Evolutionary conservation across 2,113 vertebrate genomes (phyloP).

Genomic region (Menidia beryllina): DNA sequence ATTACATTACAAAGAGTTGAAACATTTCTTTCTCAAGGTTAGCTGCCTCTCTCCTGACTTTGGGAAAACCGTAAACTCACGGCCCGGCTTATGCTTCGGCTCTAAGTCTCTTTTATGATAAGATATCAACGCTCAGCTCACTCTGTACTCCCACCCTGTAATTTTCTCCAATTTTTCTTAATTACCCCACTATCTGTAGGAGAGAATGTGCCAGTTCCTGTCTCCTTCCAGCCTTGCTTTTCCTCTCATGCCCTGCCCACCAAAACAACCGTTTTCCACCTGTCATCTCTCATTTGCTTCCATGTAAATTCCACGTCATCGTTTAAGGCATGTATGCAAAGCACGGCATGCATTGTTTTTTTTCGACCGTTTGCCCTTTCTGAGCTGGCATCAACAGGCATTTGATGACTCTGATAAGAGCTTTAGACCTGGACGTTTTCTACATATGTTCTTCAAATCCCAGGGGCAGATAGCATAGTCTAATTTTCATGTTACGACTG

Average conservation of each 20-base stretch:
- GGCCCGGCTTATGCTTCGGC: neutral
- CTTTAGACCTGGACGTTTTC: too few relatives aligned
- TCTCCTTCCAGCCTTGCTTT: neutral
- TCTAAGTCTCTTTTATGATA: constrained; percentile 49
- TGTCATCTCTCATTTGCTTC: constrained; percentile 46
- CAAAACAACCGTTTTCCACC: neutral
- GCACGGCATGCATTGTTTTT: neutral
- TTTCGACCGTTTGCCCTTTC: neutral
- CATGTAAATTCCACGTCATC: constrained; percentile 49
- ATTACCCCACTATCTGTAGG: constrained; percentile 60
- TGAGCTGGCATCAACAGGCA: neutral
- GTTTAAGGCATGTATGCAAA: constrained; percentile 49
- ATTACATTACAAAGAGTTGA: neutral
- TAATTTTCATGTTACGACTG: too few relatives aligned
- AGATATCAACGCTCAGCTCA: constrained; percentile 54
- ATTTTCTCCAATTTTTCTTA: constrained; percentile 75
- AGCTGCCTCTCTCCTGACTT: neutral
- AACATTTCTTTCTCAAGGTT: neutral
- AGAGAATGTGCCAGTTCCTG: constrained; percentile 66
- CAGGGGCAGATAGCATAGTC: too few relatives aligned
- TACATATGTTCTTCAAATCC: too few relatives aligned
- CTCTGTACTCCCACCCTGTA: constrained; percentile 64
- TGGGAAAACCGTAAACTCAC: neutral
- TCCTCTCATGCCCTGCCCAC: neutral
- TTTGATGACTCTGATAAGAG: too few relatives aligned